Conservation (phyloP, 2,888 invertebrate genomes). For the Polylopha cassiicola region DNA sequence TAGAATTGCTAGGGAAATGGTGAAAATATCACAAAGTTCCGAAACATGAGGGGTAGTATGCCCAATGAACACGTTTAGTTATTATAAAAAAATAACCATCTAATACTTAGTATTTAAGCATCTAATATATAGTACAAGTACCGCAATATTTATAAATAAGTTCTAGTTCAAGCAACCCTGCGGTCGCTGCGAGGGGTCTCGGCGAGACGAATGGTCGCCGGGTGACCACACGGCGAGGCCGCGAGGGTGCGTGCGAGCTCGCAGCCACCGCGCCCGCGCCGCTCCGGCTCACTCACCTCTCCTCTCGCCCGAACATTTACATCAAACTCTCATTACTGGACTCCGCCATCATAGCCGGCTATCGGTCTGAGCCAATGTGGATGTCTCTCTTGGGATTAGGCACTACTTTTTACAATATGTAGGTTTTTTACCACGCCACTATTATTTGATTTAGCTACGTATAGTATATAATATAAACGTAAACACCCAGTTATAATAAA, state of each 20-base stretch:
- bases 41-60: too few species aligned
- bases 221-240: conserved; percentile 23
- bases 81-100: too few species aligned
- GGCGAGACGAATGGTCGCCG: conserved; percentile 49
- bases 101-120: too few species aligned
- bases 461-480: too few species aligned
- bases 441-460: conserved; percentile 4
- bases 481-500: too few species aligned
- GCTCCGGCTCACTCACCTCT: conserved; percentile 18
- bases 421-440: conserved; percentile 12
- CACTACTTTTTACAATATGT: conserved; percentile 23
- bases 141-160: too few species aligned
- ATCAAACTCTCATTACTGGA: conserved; percentile 62
- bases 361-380: conserved; percentile 25
- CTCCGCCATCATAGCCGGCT: conserved; percentile 40
- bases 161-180: conserved; percentile 12
- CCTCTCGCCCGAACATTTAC: conserved; percentile 49
- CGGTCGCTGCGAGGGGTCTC: conserved; percentile 28
- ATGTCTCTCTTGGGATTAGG: conserved; percentile 36
- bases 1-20: too few species aligned
- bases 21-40: too few species aligned
- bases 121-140: too few species aligned
- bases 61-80: too few species aligned
- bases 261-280: conserved; percentile 6
- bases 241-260: conserved; percentile 23